Percentiles rank a stretch among this genome's conserved stretches.
Conservation (phyloP, 1,140 invertebrate species). For the Ooceraea biroi region DNA sequence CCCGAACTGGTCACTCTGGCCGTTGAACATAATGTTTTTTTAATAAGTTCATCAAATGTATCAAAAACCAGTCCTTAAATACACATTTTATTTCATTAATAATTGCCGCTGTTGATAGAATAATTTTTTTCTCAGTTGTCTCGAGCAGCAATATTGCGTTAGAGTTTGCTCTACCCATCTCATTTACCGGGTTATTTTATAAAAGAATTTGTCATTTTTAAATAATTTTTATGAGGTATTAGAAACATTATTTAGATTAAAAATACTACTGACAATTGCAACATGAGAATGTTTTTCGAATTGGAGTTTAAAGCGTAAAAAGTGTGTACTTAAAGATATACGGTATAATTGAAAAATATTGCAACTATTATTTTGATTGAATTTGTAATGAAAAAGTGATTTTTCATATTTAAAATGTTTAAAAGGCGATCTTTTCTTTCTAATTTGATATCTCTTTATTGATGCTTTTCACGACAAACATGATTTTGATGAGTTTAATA, state of each 20-base stretch:
- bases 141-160: background rate
- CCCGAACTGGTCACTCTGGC: background rate
- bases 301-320: background rate
- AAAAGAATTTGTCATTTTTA: background rate
- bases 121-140: background rate
- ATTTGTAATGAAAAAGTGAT: conserved; percentile 3
- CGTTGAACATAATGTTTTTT: conserved; percentile 5
- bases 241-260: background rate
- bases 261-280: background rate
- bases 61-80: conserved; percentile 2
- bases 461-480: too few relatives aligned
- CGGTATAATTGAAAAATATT: background rate
- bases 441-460: background rate
- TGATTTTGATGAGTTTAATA: background rate
- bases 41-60: conserved; percentile 30
- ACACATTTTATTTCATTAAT: background rate
- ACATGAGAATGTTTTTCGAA: conserved; percentile 13
- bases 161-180: background rate
- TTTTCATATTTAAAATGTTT: conserved; percentile 23
- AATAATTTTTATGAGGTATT: too few relatives aligned
- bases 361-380: background rate
- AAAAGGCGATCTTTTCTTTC: background rate
- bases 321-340: background rate
- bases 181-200: background rate
- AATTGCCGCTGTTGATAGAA: background rate